Evolutionary conservation across 2,888 invertebrate genomes (phyloP).

Genomic region (Erebia aethiops): DNA sequence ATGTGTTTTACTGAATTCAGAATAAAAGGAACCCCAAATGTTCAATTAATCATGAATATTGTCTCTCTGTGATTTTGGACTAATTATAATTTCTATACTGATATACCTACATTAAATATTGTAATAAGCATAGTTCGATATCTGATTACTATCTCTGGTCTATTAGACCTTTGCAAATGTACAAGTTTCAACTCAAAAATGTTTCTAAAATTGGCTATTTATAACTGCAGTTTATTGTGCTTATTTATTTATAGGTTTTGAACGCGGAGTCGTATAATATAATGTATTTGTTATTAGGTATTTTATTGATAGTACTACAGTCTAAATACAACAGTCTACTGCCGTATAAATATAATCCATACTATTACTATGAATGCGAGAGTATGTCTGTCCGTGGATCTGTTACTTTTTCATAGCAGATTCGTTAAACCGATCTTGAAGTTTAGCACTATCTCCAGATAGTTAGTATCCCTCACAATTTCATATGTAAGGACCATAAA

Average conservation of each 20-base stretch:
- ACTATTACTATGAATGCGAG: background rate
- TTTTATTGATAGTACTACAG: background rate
- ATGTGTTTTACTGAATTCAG: background rate
- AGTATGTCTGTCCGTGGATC: too few species aligned
- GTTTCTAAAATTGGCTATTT: background rate
- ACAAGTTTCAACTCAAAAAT: background rate
- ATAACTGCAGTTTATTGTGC: background rate
- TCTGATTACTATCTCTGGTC: background rate
- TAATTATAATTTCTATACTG: background rate
- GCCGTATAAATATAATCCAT: slow-evolving; percentile 4
- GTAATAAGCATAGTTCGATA: background rate
- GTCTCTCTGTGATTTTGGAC: slow-evolving; percentile 7
- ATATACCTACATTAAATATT: background rate
- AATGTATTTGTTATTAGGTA: background rate
- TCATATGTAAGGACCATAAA: too few species aligned
- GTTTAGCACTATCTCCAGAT: too few species aligned
- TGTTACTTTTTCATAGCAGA: too few species aligned
- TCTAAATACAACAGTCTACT: background rate
- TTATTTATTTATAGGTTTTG: background rate
- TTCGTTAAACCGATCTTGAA: too few species aligned
- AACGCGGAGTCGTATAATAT: background rate
- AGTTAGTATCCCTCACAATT: too few species aligned
- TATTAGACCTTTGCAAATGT: background rate
- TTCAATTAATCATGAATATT: background rate
- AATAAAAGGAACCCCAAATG: slow-evolving; percentile 5